Base-by-base conservation (phyloP, 2,888 invertebrate genomes). In the Pyrgus malvae region DNA sequence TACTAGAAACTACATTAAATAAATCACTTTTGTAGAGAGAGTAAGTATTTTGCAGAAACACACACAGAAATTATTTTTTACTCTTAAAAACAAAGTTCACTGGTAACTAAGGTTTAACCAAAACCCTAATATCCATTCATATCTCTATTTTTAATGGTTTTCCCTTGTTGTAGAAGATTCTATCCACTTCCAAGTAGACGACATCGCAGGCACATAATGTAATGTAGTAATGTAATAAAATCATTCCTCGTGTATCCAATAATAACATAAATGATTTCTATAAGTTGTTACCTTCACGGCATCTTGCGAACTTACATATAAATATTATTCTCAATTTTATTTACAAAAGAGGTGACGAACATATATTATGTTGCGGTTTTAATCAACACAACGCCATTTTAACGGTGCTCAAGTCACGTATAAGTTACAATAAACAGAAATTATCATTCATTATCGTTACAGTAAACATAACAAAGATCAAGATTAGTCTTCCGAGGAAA, bases 401-500 rank as follows among this genome's bases (percentile, higher is more conserved):
- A 45, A 54, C 40, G 46, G 31, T 57, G 40, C 9, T 57, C 60
- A 56, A 61, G 61, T 60, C 59, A 62, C 70, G 63, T 63, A 64
- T 31, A 61, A 51, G 51, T 51, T 35, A 51, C 51, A 37, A 44
- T 44, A 51, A 51, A 51, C 44, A 44, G 51, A 44, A 37, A 44
- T 51, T 44, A 51, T 44, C 44, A 62, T 66, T 64, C 56, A 56
- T 35, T 57, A 66, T 64, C 55, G 48, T 58, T 61, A 46, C 40
- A 40, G 48, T 55, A 51, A 64, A 63, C 60, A 58, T 55, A 59
- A 58, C 66, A 65, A 69, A 67, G 65, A 67, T 67, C 70, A 71
- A 68, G 65, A 65, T 62, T 60, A 42, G 31, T 60, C 19, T 14
- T 12, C 17, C 31, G 17, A 8, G 16, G 38, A 46, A 23, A 33